Percentiles rank a stretch among this genome's conserved stretches.
Evolutionary conservation across 2,113 vertebrate species (phyloP).

Genomic region (Isichthys henryi): DNA sequence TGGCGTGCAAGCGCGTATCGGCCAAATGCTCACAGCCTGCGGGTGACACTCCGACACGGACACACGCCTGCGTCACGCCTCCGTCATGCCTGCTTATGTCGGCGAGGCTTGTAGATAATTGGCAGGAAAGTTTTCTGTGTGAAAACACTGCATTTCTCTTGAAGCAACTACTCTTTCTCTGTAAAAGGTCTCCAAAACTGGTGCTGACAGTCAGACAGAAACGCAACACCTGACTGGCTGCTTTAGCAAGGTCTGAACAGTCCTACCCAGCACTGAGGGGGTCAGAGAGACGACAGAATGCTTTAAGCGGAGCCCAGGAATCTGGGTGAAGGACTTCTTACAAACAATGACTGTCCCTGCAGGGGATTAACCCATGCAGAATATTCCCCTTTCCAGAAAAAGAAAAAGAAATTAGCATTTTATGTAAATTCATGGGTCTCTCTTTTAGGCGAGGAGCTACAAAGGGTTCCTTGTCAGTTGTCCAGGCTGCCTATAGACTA

Average conservation of each 20-base stretch:
- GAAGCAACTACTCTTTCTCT: not conserved
- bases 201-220: not conserved
- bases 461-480: conserved; percentile 1
- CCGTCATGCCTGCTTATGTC: not conserved
- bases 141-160: not conserved
- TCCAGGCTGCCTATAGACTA: not conserved
- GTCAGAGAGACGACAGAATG: not conserved
- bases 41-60: not conserved
- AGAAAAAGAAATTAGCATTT: conserved; percentile 5
- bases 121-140: not conserved
- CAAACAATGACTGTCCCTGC: conserved; percentile 3
- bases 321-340: not conserved
- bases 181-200: not conserved
- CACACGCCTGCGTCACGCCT: not conserved
- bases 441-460: not conserved
- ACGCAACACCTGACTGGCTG: not conserved
- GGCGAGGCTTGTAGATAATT: not conserved
- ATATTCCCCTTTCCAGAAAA: conserved; percentile 1
- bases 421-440: not conserved
- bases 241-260: not conserved
- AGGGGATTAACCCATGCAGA: conserved; percentile 8
- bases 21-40: not conserved
- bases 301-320: conserved; percentile 1
- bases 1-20: not conserved
- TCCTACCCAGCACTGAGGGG: not conserved